phyloP scores from a whole-genome alignment of 2,797 vertebrate species.

The Schizopygopsis malacanthus region DNA sequence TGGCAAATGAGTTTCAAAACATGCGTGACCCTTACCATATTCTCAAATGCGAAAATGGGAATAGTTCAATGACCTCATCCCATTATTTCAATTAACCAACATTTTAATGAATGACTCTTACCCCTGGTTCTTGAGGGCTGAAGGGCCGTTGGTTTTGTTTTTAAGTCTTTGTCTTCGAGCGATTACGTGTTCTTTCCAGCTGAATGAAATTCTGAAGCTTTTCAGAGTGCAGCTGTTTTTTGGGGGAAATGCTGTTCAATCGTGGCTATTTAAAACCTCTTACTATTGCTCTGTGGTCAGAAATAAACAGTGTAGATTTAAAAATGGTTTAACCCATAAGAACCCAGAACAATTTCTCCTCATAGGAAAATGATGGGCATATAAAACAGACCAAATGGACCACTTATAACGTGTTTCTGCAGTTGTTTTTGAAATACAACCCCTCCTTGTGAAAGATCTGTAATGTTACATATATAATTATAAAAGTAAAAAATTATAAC shows the following conservation, averaged over 20 bases:
- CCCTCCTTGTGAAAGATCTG: too few relatives aligned
- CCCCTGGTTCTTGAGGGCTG: slow-evolving; percentile 24
- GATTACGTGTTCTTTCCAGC: neutral
- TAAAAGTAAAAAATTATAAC: too few relatives aligned
- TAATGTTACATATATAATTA: too few relatives aligned
- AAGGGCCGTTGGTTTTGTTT: slow-evolving; percentile 31
- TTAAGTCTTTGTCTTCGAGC: slow-evolving; percentile 25
- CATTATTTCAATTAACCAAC: slow-evolving; percentile 21
- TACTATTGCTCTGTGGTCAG: slow-evolving; percentile 14
- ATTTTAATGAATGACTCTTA: slow-evolving; percentile 43
- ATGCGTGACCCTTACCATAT: neutral
- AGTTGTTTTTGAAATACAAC: too few relatives aligned
- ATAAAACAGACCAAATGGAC: too few relatives aligned
- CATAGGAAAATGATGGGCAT: too few relatives aligned
- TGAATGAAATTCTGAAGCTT: slow-evolving; percentile 10
- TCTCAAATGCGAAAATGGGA: slow-evolving; percentile 24
- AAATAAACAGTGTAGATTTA: neutral
- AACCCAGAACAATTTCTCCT: too few relatives aligned
- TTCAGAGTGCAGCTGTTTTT: neutral
- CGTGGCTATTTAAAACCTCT: slow-evolving; percentile 8
- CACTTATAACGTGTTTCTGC: too few relatives aligned
- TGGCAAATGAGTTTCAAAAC: slow-evolving; percentile 36
- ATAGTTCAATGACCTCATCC: neutral
- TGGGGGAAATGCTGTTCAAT: neutral
- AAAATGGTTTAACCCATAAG: neutral